Percentiles rank a stretch among this genome's conserved stretches.
Conservation (phyloP, 2,797 vertebrate genomes). For the Onychomys leucogaster region DNA sequence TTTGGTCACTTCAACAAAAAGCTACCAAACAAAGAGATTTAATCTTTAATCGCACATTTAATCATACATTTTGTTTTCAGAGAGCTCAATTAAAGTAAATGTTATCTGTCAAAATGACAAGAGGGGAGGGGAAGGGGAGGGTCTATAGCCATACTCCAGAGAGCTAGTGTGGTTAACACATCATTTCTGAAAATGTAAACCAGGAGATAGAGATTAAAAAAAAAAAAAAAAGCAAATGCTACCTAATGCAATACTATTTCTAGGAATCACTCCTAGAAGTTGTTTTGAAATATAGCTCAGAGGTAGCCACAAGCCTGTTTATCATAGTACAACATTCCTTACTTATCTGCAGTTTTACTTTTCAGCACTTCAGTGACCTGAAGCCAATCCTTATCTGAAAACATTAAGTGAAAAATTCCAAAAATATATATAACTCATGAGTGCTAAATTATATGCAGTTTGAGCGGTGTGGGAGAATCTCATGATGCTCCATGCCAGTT, state of each 20-base stretch:
- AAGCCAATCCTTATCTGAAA: not conserved
- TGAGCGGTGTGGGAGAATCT: not conserved
- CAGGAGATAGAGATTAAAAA: not conserved
- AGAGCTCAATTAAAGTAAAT: not conserved
- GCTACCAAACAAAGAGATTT: not conserved
- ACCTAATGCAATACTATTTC: too few relatives aligned
- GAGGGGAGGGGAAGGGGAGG: too few relatives aligned
- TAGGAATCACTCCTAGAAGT: not conserved
- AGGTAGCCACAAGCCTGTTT: not conserved
- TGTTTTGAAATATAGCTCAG: not conserved
- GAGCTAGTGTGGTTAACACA: not conserved
- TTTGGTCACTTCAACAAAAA: not conserved
- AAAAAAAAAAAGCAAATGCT: not conserved
- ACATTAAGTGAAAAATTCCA: not conserved
- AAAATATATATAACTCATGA: not conserved
- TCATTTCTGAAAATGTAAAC: not conserved
- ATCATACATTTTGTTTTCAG: not conserved
- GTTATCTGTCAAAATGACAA: not conserved
- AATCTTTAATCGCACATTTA: too few relatives aligned
- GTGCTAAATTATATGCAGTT: not conserved
- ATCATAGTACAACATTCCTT: not conserved
- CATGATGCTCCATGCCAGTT: accelerated
- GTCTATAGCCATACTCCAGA: not conserved
- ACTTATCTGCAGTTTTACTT: not conserved
- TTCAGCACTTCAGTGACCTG: not conserved